These are phyloP conservation scores for Carassius auratus DNA, from an alignment of 2,113 vertebrate genomes.

Conservation along the genomic window DNA sequence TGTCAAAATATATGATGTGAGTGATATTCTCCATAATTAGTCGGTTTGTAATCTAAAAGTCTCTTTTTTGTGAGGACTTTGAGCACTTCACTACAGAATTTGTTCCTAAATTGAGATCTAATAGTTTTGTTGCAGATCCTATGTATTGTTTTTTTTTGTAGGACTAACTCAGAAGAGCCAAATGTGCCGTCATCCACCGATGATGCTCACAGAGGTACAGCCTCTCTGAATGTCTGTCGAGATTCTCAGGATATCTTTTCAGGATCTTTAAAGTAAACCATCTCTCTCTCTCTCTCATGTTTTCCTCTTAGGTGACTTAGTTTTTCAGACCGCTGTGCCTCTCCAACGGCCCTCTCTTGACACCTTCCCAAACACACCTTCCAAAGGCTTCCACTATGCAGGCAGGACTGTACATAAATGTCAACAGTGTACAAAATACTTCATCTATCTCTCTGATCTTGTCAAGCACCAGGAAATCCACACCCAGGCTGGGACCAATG, in stretches of 20 bases:
- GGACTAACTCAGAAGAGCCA: constrained; percentile 30
- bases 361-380: neutral
- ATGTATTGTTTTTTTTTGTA: constrained; percentile 7
- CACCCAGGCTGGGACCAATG: constrained; percentile 36
- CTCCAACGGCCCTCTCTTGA: neutral
- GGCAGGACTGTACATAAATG: constrained; percentile 71
- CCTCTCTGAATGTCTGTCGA: neutral
- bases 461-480: constrained; percentile 71
- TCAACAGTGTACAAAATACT: constrained; percentile 71
- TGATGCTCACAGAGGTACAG: constrained; percentile 14
- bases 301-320: constrained; percentile 11
- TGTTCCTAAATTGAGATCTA: neutral
- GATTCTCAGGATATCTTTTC: neutral
- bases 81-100: neutral
- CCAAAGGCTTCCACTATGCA: constrained; percentile 33
- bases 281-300: neutral
- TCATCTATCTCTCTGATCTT: constrained; percentile 74
- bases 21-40: neutral
- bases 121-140: neutral
- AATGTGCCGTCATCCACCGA: neutral
- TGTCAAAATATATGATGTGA: neutral
- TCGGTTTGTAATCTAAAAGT: neutral
- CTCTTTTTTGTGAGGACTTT: neutral
- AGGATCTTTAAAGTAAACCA: neutral
- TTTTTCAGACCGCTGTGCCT: constrained; percentile 12